These are phyloP conservation scores for Sclerodermus sp. DNA, from an alignment of 2,888 invertebrate genomes.

Conservation along the genomic window DNA sequence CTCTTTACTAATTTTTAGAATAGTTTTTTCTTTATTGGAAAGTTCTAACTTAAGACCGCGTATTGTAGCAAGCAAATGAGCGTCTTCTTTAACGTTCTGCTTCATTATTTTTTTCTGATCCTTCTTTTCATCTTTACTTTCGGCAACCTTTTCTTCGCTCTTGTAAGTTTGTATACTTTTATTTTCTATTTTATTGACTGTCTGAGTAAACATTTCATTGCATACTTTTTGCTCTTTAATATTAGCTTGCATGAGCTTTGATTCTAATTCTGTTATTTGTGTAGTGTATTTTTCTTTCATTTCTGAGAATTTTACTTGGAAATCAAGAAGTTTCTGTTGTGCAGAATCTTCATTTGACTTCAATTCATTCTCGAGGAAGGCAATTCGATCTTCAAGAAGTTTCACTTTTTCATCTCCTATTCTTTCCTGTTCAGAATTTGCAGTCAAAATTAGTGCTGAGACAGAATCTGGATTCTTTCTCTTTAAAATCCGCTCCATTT, in stretches of 20 bases:
- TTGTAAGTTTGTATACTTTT: slow-evolving; percentile 37
- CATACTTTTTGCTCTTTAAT: slow-evolving; percentile 35
- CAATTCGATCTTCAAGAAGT: slow-evolving; percentile 72
- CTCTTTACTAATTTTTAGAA: slow-evolving; percentile 73
- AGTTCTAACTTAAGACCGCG: slow-evolving; percentile 76
- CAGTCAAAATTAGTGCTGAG: slow-evolving; percentile 68
- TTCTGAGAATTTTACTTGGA: slow-evolving; percentile 76
- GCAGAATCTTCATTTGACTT: slow-evolving; percentile 72
- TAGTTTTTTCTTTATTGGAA: slow-evolving; percentile 72
- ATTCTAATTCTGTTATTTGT: slow-evolving; percentile 58
- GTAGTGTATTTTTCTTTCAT: slow-evolving; percentile 77
- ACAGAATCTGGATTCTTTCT: slow-evolving; percentile 83
- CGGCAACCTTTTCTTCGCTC: slow-evolving; percentile 35
- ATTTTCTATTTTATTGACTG: slow-evolving; percentile 36
- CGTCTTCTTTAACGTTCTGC: slow-evolving; percentile 68
- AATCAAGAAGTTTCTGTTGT: slow-evolving; percentile 70
- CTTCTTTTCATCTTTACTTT: slow-evolving; percentile 34
- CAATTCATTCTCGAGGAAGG: slow-evolving; percentile 71
- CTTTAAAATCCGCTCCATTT: slow-evolving; percentile 79
- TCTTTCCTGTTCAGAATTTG: slow-evolving; percentile 50
- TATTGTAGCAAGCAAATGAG: slow-evolving; percentile 77
- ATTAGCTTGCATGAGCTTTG: slow-evolving; percentile 35
- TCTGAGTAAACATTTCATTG: slow-evolving; percentile 44
- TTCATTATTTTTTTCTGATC: slow-evolving; percentile 42
- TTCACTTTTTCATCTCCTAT: slow-evolving; percentile 54